phyloP scores from a whole-genome alignment of 2,888 invertebrate genomes.

The Pantelozetes paolii region DNA sequence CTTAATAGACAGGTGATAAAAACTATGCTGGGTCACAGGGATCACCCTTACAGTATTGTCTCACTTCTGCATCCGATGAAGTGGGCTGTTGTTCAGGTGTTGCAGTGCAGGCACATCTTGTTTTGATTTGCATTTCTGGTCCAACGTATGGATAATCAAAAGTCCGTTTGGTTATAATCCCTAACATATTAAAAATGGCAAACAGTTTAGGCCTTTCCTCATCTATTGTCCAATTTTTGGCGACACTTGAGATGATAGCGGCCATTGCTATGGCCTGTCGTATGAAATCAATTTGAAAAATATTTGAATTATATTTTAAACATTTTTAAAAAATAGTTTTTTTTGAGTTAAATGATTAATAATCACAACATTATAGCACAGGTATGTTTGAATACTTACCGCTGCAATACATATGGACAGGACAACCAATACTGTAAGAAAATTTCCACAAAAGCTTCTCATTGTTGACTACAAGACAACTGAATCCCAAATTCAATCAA shows the following conservation, averaged over 20 bases:
- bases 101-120: no score
- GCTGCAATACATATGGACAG: slow-evolving; percentile 16
- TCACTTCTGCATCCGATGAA: no score
- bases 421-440: background rate
- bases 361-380: background rate
- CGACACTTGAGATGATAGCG: background rate
- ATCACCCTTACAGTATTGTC: no score
- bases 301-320: background rate
- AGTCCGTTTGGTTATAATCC: no score
- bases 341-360: background rate
- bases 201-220: background rate
- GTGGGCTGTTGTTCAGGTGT: no score
- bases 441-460: slow-evolving; percentile 24
- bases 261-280: slow-evolving; percentile 7
- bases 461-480: background rate
- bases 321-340: background rate
- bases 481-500: no score
- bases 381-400: background rate
- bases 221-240: background rate
- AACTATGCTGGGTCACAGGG: no score
- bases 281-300: background rate
- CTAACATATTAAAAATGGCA: background rate
- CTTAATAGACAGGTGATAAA: no score
- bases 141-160: no score
- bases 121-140: no score